Evolutionary conservation across 2,888 invertebrate genomes (phyloP), one percentile per base, ranked within the genome.

Genomic region (Polylopha cassiicola): DNA sequence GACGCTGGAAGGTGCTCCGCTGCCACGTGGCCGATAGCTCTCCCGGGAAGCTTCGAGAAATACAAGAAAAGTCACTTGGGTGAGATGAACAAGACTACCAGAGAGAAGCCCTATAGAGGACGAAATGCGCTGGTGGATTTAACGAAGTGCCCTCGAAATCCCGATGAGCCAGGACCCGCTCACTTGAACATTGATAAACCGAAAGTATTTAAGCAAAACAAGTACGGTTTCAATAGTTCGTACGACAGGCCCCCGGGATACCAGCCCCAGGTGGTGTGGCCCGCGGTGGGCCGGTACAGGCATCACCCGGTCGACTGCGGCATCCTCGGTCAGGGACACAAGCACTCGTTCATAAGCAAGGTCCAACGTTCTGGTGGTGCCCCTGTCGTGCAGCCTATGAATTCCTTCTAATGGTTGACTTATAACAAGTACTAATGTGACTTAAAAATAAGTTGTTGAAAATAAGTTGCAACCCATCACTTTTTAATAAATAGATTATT

Each of bases 131-230:
- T 89, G 22, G 75, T 76, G 2, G 86, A 89, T 48, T 41, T 86
- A 7, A 64, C 81, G 1, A 72, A 87, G 65, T 86, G 87, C 50
- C 64, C 77, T 14, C 77, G 73, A 26, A 70, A 78, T 30, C 78
- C 87, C 0, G 52, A 66, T 0, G 82, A 85, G 1, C 90, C 90
- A 0, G 86, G 88, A 0, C 88, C 90, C 0, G 79, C 79, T 0
- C 56, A 69, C 36, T 87, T 88, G 46, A 58, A 68, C 11, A 41
- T 70, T 3, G 55, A 56, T 9, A 55, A 58, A 14, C 56, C 58
- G 0, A 66, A 48, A 33, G 48, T 50, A 2, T 75, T 77, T 34
- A 55, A 50, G 18, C 52, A 74, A 43, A 60, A 70, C 46, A 67
- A 53, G 32, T 34, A 48, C 3, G 73, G 67, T 0, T 85, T 84